Base-by-base conservation (phyloP, 2,888 invertebrate genomes). In the Cryptus viduatorius region DNA sequence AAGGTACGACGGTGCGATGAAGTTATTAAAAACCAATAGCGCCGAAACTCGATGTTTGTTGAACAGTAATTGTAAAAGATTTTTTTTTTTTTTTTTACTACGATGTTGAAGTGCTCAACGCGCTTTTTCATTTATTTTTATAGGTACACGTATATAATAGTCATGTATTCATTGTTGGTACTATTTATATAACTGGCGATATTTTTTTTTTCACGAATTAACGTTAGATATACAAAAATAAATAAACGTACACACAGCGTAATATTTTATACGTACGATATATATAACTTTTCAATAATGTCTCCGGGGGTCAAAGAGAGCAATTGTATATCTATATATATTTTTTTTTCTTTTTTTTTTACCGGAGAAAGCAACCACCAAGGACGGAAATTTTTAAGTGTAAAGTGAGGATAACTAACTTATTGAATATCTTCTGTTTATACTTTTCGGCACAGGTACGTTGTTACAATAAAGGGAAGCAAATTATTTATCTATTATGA, bases 351-450 rank as follows among this genome's bases (percentile, higher is more conserved):
- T 76, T 68, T 53, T 77, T 61, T 48, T 69, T 69, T 31, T 59
- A 65, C 48, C 44, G 59, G 53, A 76, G 77, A 53, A 61, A 72
- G n/a, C 56, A 69, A 69, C 56, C 83, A 83, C 31, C 76, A 64
- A 77, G 85, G 85, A 85, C 85, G 85, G 85, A 85, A 37, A 42
- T 83, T 83, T 83, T 73, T 50, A n/a, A 77, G 14, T 44, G 19
- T 72, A 44, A 72, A 37, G 73, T 61, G 64, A 69, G 73, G 53
- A n/a, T 75, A 37, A 5, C 14, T 37, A 44, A 64, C 44, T n/a
- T 65, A 59, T 46, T 53, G 46, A 53, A 71, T 65, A 48, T 56
- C 16, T 61, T 44, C 37, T 42, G 19, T 42, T 56, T 19, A 53
- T n/a, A 69, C 24, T 79, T 50, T 64, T 73, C 73, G 46, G 42